Percentiles rank a stretch among this genome's conserved stretches.
Evolutionary conservation across 92 coral and sea anemone species (phyloP).

Genomic region (Palythoa grandiflora): DNA sequence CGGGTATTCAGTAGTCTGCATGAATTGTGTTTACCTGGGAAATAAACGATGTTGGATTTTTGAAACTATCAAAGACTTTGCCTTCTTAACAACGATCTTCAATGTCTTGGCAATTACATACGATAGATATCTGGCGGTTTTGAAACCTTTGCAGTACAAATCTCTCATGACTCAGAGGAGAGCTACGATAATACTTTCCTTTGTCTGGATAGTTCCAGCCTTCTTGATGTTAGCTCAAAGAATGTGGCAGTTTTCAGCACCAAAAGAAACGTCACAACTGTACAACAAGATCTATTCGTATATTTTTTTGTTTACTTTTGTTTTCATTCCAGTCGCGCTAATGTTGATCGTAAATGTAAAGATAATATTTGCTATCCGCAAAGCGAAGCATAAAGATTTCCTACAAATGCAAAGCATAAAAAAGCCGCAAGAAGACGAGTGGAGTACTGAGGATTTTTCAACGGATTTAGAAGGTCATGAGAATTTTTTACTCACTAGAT

Average conservation of each 20-base stretch:
- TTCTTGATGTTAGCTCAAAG: neutral
- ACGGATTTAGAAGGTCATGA: neutral
- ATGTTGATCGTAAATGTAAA: neutral
- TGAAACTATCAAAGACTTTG: conserved; percentile 8
- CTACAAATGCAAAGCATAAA: neutral
- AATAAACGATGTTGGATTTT: conserved; percentile 14
- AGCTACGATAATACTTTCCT: neutral
- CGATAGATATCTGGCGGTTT: conserved; percentile 24
- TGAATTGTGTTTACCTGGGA: neutral
- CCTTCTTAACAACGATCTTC: conserved; percentile 16
- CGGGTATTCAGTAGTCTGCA: neutral
- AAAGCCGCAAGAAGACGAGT: neutral
- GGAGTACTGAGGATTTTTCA: neutral
- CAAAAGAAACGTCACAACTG: neutral
- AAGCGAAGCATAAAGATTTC: neutral
- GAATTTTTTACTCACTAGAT: neutral
- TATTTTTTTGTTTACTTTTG: neutral
- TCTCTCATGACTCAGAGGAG: neutral
- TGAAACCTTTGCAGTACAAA: conserved; percentile 19
- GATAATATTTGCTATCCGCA: conserved; percentile 14
- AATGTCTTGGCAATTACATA: conserved; percentile 22
- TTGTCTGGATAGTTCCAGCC: neutral
- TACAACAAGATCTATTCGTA: neutral
- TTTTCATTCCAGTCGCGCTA: neutral
- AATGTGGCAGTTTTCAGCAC: neutral